A percentile compares a stretch with the other conserved stretches of the same genome.
Evolutionary conservation across 2,113 vertebrate genomes (phyloP).

Genomic region (Cichladusa arquata): DNA sequence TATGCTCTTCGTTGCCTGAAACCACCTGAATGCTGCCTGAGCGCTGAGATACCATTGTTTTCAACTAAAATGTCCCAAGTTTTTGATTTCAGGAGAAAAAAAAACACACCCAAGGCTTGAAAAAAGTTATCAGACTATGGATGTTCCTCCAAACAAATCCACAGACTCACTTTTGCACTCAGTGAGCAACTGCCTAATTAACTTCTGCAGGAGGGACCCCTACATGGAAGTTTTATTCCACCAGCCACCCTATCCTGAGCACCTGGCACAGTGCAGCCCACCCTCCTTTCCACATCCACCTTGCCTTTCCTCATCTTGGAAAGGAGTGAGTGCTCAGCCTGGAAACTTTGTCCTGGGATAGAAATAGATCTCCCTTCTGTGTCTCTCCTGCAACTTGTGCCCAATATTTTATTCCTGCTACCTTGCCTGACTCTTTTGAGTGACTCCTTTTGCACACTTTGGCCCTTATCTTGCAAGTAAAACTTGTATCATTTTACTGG

Average conservation of each 20-base stretch:
- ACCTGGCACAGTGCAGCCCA: neutral
- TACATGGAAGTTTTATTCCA: neutral
- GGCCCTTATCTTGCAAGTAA: neutral
- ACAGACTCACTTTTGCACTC: neutral
- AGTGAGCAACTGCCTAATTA: neutral
- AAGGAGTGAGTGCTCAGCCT: fast-evolving
- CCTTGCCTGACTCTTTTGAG: neutral
- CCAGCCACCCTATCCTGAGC: neutral
- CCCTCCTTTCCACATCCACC: fast-evolving
- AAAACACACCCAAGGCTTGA: neutral
- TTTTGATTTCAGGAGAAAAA: neutral
- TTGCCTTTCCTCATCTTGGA: neutral
- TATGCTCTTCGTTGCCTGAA: neutral
- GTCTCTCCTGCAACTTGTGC: neutral
- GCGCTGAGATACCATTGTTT: neutral
- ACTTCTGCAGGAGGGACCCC: neutral
- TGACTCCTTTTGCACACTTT: neutral
- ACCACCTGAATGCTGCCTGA: neutral
- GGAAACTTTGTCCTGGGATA: neutral
- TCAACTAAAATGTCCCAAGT: neutral
- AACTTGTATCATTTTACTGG: neutral
- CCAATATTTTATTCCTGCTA: neutral
- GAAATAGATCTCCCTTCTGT: neutral
- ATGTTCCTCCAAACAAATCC: neutral
- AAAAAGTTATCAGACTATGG: neutral